Evolutionary conservation across 2,888 invertebrate genomes (phyloP).

Genomic region (Plutella xylostella): DNA sequence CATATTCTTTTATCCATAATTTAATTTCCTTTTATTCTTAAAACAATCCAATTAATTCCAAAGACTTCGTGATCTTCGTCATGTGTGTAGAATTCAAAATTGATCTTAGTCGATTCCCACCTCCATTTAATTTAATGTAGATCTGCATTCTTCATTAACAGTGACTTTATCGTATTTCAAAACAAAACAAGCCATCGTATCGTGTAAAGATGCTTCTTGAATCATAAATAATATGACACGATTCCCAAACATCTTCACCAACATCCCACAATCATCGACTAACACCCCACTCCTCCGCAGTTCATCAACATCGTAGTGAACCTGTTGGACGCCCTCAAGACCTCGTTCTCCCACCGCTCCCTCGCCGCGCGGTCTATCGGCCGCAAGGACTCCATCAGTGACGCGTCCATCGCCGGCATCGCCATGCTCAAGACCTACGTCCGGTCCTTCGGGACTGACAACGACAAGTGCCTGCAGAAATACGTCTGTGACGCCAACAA

Average conservation of each 20-base stretch:
- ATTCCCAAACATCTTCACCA: not conserved
- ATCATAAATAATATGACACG: not conserved
- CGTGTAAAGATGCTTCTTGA: not conserved
- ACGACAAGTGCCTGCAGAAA: conserved; percentile 87
- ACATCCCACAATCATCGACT: not conserved
- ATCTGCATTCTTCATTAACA: not conserved
- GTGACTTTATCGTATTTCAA: not conserved
- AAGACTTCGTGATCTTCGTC: too few relatives aligned
- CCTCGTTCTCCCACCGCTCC: conserved; percentile 92
- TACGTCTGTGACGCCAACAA: conserved; percentile 91
- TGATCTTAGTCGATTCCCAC: too few relatives aligned
- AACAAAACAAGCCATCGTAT: not conserved
- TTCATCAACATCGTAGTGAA: conserved; percentile 94
- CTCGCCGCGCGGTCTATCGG: conserved; percentile 86
- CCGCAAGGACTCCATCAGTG: conserved; percentile 89
- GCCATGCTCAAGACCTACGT: conserved; percentile 92
- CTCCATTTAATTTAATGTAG: too few relatives aligned
- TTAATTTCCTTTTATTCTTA: conserved; percentile 19
- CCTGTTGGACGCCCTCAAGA: conserved; percentile 90
- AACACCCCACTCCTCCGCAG: conserved; percentile 51
- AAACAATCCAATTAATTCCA: not conserved
- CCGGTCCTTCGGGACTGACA: conserved; percentile 79
- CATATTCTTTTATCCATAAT: conserved; percentile 47
- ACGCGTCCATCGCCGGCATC: conserved; percentile 89
- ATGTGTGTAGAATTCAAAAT: too few relatives aligned